Evolutionary conservation across 2,113 vertebrate species (phyloP).

Genomic region (Crocuta crocuta): DNA sequence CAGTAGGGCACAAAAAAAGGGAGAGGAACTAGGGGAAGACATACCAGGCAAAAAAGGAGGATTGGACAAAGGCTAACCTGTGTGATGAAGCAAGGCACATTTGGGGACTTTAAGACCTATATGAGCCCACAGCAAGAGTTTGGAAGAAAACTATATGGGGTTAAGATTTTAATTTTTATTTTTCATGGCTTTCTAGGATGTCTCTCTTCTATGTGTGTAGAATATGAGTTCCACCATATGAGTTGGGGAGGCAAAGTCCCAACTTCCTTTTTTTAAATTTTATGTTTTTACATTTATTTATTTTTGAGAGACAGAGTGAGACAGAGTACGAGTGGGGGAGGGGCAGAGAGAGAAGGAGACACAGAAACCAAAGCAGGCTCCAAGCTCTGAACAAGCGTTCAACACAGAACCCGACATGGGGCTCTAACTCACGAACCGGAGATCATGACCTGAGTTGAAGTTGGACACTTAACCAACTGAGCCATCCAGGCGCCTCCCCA

Average conservation of each 20-base stretch:
- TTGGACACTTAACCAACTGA: too few species aligned
- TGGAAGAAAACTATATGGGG: not conserved
- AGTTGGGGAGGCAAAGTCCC: not conserved
- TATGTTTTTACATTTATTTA: too few species aligned
- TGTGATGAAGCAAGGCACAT: not conserved
- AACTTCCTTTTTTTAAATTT: too few species aligned
- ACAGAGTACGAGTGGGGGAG: too few species aligned
- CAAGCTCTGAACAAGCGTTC: too few species aligned
- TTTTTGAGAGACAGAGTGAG: too few species aligned
- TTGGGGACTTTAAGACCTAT: not conserved
- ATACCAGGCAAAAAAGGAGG: not conserved
- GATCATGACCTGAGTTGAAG: too few species aligned
- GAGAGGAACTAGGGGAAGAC: not conserved
- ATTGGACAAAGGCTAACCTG: not conserved
- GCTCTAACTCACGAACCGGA: too few species aligned
- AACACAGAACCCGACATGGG: too few species aligned
- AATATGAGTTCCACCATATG: not conserved
- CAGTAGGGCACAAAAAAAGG: not conserved
- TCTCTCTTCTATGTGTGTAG: not conserved
- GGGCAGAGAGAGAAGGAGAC: too few species aligned
- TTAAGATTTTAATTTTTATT: not conserved
- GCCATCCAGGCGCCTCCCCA: too few species aligned
- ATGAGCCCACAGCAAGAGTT: not conserved
- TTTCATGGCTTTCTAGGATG: not conserved
- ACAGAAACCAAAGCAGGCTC: too few species aligned